A percentile compares a stretch with the other conserved stretches of the same genome.
Evolutionary conservation across 2,797 vertebrate species (phyloP).

Genomic region (Gymnoscopelus braueri): DNA sequence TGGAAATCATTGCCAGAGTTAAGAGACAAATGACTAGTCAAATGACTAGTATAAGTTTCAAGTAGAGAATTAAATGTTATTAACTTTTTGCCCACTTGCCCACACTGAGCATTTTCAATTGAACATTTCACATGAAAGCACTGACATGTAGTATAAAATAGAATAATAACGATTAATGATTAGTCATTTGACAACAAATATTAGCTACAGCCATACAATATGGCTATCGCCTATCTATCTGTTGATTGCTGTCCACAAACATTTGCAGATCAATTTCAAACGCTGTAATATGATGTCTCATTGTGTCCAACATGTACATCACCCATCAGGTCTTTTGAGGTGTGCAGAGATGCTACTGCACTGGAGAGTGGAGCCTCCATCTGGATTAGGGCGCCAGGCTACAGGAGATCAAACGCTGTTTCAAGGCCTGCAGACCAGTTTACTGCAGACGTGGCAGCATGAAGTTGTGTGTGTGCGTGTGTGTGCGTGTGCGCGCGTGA

Average conservation of each 20-base stretch:
- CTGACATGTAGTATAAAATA: too few species aligned
- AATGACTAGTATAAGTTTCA: constrained; percentile 62
- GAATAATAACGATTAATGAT: too few species aligned
- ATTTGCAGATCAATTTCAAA: background rate
- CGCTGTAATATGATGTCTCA: background rate
- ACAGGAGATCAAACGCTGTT: constrained; percentile 28
- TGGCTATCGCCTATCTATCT: background rate
- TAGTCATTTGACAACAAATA: too few species aligned
- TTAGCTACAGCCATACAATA: too few species aligned
- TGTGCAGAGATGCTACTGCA: constrained; percentile 15
- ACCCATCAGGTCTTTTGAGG: constrained; percentile 1
- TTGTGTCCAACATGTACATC: background rate
- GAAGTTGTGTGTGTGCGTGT: constrained; percentile 32
- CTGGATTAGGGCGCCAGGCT: constrained; percentile 34
- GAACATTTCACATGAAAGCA: too few species aligned
- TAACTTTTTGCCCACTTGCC: constrained; percentile 62
- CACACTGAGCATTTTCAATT: constrained; percentile 28
- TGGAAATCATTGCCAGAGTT: constrained; percentile 70
- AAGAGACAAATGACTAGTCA: constrained; percentile 70
- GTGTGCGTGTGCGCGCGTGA: constrained; percentile 50
- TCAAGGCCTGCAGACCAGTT: constrained; percentile 46
- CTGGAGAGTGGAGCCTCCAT: constrained; percentile 4
- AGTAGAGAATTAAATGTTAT: constrained; percentile 70
- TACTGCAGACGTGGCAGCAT: constrained; percentile 45
- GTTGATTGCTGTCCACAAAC: background rate